These are phyloP conservation scores for Empis stercorea DNA, from an alignment of 2,888 invertebrate genomes.

Conservation along the genomic window DNA sequence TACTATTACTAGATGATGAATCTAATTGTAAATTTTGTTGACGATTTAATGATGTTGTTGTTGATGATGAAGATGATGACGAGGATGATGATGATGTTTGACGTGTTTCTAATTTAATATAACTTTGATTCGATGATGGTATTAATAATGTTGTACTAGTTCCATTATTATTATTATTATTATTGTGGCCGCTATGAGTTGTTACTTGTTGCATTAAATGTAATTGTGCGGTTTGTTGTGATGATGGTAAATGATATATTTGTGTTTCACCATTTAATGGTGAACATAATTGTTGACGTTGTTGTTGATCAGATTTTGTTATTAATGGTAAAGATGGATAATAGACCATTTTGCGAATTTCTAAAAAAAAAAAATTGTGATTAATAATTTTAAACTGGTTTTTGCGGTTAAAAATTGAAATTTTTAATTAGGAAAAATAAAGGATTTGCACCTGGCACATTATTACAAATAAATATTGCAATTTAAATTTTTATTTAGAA, in stretches of 20 bases:
- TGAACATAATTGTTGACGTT: constrained; percentile 28
- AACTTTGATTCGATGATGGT: constrained; percentile 8
- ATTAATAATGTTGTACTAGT: constrained; percentile 8
- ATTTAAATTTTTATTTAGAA: too few relatives aligned
- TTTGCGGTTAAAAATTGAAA: too few relatives aligned
- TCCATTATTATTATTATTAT: constrained; percentile 18
- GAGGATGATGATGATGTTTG: constrained; percentile 2
- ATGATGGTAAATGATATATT: constrained; percentile 18
- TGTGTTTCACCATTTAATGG: constrained; percentile 18
- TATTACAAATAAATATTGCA: too few relatives aligned
- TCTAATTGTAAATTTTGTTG: neutral
- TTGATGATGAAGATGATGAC: constrained; percentile 2
- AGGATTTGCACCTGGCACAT: too few relatives aligned
- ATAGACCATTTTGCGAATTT: constrained; percentile 34
- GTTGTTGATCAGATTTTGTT: constrained; percentile 33
- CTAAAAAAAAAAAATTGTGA: constrained; percentile 16
- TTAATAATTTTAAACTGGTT: too few relatives aligned
- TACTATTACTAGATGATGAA: neutral
- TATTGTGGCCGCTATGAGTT: constrained; percentile 17
- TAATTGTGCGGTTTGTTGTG: constrained; percentile 15
- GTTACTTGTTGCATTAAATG: neutral
- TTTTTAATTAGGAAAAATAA: too few relatives aligned
- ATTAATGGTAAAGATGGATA: constrained; percentile 33
- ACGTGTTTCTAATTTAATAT: constrained; percentile 10
- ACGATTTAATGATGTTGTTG: neutral